Evolutionary conservation across 2,113 vertebrate genomes (phyloP).

Genomic region (Callorhinus ursinus): DNA sequence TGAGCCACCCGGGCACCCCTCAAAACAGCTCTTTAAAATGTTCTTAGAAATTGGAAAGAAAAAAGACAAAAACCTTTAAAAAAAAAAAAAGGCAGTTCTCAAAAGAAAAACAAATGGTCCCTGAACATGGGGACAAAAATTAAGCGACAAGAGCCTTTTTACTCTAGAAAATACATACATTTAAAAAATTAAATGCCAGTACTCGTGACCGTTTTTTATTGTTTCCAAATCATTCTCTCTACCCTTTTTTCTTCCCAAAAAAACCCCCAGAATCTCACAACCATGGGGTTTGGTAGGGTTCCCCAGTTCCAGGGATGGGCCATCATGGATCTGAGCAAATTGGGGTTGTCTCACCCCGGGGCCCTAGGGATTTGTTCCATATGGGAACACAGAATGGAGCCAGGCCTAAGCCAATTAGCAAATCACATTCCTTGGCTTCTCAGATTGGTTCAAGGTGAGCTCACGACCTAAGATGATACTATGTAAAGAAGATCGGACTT

Average conservation of each 20-base stretch:
- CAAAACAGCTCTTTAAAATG: not conserved
- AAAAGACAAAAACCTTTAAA: not conserved
- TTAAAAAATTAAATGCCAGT: not conserved
- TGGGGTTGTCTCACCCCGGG: not conserved
- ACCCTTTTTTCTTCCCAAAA: not conserved
- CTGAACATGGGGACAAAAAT: not conserved
- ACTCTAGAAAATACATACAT: not conserved
- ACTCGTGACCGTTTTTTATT: not conserved
- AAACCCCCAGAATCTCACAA: not conserved
- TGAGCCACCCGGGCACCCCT: not conserved
- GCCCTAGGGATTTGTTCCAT: not conserved
- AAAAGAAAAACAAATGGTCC: slow-evolving; percentile 18
- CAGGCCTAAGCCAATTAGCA: not conserved
- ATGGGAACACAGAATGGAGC: not conserved
- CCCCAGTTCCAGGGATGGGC: not conserved
- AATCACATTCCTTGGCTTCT: not conserved
- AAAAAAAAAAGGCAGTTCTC: not conserved
- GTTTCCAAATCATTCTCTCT: not conserved
- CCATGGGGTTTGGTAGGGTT: rapidly evolving
- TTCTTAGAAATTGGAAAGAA: not conserved
- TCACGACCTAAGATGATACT: not conserved
- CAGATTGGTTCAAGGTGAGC: not conserved
- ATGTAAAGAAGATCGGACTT: not conserved
- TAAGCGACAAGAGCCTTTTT: not conserved
- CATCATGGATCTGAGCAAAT: not conserved